Evolutionary conservation across 2,888 invertebrate genomes (phyloP).

Genomic region (Julus scanicus): DNA sequence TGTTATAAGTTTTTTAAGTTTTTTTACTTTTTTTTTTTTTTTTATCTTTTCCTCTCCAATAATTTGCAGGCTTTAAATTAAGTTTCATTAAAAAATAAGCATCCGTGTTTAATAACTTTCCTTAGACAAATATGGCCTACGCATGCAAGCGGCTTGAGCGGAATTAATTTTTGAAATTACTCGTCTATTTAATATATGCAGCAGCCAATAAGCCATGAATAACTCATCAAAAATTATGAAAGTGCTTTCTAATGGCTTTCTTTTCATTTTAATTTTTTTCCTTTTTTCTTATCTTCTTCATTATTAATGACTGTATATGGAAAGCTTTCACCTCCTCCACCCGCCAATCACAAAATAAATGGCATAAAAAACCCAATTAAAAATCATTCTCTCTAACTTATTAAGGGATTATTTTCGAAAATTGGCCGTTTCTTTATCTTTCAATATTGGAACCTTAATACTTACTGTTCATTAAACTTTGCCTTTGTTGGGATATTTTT

Average conservation of each 20-base stretch:
- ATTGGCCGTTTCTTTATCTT: background rate
- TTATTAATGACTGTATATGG: conserved; percentile 49
- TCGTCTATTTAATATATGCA: conserved; percentile 45
- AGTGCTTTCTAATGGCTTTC: conserved; percentile 50
- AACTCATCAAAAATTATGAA: conserved; percentile 51
- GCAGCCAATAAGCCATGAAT: conserved; percentile 50
- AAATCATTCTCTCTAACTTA: background rate
- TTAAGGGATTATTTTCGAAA: conserved; percentile 39
- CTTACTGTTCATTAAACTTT: background rate
- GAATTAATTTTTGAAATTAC: conserved; percentile 50
- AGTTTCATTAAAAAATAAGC: conserved; percentile 42
- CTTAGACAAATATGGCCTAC: conserved; percentile 44
- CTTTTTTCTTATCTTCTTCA: conserved; percentile 31
- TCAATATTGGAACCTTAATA: background rate
- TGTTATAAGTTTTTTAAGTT: conserved; percentile 11
- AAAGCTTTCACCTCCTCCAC: conserved; percentile 29
- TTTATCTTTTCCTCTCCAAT: conserved; percentile 43
- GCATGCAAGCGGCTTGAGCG: conserved; percentile 39
- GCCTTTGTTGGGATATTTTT: background rate
- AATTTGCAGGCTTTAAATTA: conserved; percentile 30
- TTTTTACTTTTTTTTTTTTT: background rate
- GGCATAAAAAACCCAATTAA: conserved; percentile 36
- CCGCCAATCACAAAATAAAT: conserved; percentile 39
- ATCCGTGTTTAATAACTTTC: conserved; percentile 39
- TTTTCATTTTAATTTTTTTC: conserved; percentile 28